These are phyloP conservation scores for Gambusia yucatana DNA, from an alignment of 2,797 vertebrate genomes.

Conservation along the genomic window DNA sequence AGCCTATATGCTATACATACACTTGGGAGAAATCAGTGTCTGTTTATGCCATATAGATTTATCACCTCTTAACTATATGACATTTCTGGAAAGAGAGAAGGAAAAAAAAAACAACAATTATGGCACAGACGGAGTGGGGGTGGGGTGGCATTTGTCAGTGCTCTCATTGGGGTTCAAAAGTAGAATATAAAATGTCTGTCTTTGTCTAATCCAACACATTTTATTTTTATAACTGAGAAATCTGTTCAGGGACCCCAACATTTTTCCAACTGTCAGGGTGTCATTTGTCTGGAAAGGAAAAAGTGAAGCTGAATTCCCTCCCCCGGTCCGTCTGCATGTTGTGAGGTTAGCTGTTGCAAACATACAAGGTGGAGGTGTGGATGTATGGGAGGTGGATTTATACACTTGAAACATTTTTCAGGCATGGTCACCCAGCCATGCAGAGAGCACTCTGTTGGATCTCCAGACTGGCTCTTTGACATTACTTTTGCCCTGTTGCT, in stretches of 20 bases:
- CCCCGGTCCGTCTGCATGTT: constrained; percentile 87
- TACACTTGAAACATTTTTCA: constrained; percentile 31
- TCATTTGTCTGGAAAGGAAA: constrained; percentile 77
- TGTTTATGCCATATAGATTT: constrained; percentile 80
- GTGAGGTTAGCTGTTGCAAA: constrained; percentile 75
- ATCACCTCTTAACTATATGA: constrained; percentile 78
- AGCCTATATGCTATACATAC: constrained; percentile 68
- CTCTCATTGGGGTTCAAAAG: constrained; percentile 85
- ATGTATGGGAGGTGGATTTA: constrained; percentile 24
- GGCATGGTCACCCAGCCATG: constrained; percentile 22
- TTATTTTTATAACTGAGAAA: constrained; percentile 88
- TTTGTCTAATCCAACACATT: constrained; percentile 86
- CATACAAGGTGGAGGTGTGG: constrained; percentile 64
- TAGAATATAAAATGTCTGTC: constrained; percentile 84
- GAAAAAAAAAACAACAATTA: constrained; percentile 71
- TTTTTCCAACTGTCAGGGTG: constrained; percentile 86
- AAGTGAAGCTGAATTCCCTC: constrained; percentile 81
- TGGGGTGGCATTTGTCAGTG: constrained; percentile 83
- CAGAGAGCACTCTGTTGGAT: constrained; percentile 14
- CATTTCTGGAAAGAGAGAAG: constrained; percentile 73
- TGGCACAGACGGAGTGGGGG: constrained; percentile 85
- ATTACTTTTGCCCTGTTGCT: constrained; percentile 14
- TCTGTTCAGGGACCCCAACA: constrained; percentile 87
- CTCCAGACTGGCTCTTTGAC: constrained; percentile 38
- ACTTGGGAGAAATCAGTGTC: constrained; percentile 71